Base-by-base conservation (phyloP, 2,888 invertebrate species). In the Ecdyonurus torrentis region DNA sequence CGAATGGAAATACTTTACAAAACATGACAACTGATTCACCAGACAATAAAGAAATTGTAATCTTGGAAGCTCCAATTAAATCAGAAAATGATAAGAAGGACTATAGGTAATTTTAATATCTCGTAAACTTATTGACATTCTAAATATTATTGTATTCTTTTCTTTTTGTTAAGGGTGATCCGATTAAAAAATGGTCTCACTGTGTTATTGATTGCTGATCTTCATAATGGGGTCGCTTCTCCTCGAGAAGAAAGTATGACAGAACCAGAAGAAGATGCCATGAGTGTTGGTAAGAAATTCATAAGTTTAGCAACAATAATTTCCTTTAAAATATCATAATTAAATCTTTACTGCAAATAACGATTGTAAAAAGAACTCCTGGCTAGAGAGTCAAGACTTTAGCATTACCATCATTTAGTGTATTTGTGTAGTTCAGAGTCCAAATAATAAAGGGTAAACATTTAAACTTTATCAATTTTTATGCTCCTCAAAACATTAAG, bases 81-180 rank as follows among this genome's bases (percentile, higher is more conserved):
- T 88, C 89, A 61, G 80, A 79, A 63, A 84, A 83, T 67, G 91
- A 91, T 74, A 85, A 85, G 72, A 91, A 90, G 72, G 76, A 83
- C 63, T 90, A 90, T 72, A 87, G 82, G 88, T 88, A 68, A 67
- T 67, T 2, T 50, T 58, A 37, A 59, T 22, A n/a, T n/a, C n/a
- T n/a, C n/a, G n/a, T n/a, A 25, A 37, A 60, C 52, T 58, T 58
- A 61, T 64, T 23, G 10, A 3, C 19, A 60, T 63, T 52, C 23
- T 63, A 62, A n/a, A 20, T 2, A 19, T 2, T n/a, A n/a, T 19
- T 18, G 19, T 23, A 3, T 1, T 20, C 2, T 58, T 59, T 2
- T 10, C 20, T 59, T 10, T 60, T 60, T 15, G 7, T 63, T 19
- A 58, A 65, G 85, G 72, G 82, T 83, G 1, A 79, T 87, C 61